Evolutionary conservation across 2,797 vertebrate genomes (phyloP).

Genomic region (Cheirogaleus major): DNA sequence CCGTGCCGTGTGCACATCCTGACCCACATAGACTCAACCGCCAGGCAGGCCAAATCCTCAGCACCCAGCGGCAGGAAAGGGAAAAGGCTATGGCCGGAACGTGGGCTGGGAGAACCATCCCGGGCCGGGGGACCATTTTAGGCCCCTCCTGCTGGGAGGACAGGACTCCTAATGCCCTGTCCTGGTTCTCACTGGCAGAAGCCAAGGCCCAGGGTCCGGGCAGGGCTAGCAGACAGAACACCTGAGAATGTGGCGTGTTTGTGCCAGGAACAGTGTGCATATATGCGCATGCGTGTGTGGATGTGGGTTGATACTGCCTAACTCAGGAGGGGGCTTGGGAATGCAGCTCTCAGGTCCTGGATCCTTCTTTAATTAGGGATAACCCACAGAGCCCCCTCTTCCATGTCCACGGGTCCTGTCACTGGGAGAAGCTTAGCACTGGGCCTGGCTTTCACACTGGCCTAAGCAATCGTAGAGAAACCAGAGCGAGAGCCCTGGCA

Average conservation of each 20-base stretch:
- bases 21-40: neutral
- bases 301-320: neutral
- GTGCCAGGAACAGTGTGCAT: neutral
- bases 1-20: neutral
- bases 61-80: neutral
- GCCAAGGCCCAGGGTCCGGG: neutral
- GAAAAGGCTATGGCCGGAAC: neutral
- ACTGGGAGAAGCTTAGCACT: neutral
- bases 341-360: neutral
- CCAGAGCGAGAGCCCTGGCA: conserved; percentile 59
- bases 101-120: neutral
- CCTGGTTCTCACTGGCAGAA: neutral
- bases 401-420: neutral
- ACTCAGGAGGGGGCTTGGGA: neutral
- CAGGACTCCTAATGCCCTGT: neutral
- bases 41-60: neutral
- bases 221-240: neutral
- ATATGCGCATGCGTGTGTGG: accelerated
- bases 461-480: conserved; percentile 50
- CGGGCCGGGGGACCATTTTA: neutral
- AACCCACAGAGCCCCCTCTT: neutral
- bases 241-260: neutral
- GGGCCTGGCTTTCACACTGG: neutral
- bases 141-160: neutral
- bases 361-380: neutral